Conservation (phyloP, 2,113 vertebrate species). For the Gnathonemus echidnorhynchus region DNA sequence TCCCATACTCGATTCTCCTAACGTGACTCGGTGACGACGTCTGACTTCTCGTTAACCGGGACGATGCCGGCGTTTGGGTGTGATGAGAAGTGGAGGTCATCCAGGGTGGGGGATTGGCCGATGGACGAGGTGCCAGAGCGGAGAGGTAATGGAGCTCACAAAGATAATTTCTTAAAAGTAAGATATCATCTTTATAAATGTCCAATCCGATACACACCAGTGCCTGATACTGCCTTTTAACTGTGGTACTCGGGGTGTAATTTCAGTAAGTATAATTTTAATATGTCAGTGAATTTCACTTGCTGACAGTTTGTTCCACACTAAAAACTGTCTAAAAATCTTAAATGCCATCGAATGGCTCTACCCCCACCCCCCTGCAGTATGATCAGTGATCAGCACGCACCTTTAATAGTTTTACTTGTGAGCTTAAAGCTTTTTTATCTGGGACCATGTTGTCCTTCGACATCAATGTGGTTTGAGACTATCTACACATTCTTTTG, state of each 20-base stretch:
- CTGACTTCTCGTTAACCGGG: background rate
- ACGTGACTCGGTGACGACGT: background rate
- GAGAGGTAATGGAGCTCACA: background rate
- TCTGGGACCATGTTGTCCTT: conserved; percentile 6
- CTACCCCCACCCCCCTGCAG: background rate
- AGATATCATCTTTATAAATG: background rate
- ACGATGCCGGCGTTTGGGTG: background rate
- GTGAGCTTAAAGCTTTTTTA: background rate
- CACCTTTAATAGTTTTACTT: background rate
- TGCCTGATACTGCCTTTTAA: background rate
- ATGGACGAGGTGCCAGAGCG: background rate
- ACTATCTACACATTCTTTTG: background rate
- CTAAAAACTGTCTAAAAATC: background rate
- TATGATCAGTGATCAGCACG: background rate
- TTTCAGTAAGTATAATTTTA: background rate
- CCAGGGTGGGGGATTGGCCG: background rate
- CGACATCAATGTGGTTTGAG: background rate
- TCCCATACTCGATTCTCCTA: background rate
- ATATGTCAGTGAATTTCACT: background rate
- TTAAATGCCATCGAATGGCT: background rate
- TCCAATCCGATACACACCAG: background rate
- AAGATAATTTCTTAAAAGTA: background rate
- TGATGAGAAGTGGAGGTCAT: background rate
- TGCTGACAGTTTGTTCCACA: background rate
- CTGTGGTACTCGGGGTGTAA: background rate